Conservation (phyloP, 1,140 invertebrate species). For the Pararge aegeria region DNA sequence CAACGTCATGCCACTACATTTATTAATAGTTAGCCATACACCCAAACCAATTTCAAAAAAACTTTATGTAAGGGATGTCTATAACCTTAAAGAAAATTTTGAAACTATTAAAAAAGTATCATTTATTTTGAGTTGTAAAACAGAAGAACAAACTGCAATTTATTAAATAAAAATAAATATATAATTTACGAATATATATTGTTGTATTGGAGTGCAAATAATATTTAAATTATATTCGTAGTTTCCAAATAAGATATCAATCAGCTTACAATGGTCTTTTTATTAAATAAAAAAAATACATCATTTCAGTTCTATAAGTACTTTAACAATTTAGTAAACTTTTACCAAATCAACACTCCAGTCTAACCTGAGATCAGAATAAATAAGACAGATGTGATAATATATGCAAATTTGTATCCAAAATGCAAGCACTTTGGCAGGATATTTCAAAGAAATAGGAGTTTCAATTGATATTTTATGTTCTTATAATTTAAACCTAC, state of each 20-base stretch:
- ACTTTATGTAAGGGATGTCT: no score
- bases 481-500: conserved; percentile 43
- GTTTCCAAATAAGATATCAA: conserved; percentile 4
- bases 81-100: no score
- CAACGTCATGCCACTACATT: no score
- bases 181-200: not conserved
- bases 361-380: conserved; percentile 72
- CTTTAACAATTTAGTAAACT: conserved; percentile 75
- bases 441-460: conserved; percentile 26
- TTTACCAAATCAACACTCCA: conserved; percentile 73
- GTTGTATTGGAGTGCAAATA: not conserved
- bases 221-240: not conserved
- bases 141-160: no score
- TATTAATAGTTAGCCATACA: no score
- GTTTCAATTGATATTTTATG: conserved; percentile 39
- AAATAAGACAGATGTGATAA: conserved; percentile 55
- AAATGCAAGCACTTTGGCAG: conserved; percentile 42
- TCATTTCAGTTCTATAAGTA: conserved; percentile 75
- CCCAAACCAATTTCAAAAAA: no score
- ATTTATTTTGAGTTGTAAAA: no score
- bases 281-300: conserved; percentile 77
- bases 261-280: conserved; percentile 38
- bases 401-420: conserved; percentile 41
- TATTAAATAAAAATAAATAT: not conserved
- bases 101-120: no score